These are phyloP conservation scores for Lithophane leautieri DNA, from an alignment of 2,888 invertebrate species.

Conservation along the genomic window DNA sequence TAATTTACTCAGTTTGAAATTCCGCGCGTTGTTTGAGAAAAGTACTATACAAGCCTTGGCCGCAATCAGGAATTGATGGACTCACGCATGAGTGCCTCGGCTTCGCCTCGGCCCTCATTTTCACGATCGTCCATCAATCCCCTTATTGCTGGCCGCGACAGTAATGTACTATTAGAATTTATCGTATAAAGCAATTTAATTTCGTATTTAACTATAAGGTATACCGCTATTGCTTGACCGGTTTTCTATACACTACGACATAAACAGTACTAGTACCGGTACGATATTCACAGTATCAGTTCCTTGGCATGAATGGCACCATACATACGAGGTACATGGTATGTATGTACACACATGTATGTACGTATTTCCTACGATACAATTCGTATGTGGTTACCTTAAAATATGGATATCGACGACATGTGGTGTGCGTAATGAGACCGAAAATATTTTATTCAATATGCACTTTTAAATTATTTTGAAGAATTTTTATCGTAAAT, in stretches of 20 bases:
- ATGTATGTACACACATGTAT: no score
- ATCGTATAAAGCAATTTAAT: conserved; percentile 9
- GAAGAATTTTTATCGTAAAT: neutral
- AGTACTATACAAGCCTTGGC: no score
- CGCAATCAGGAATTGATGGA: no score
- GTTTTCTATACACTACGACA: neutral
- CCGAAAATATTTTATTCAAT: conserved; percentile 43
- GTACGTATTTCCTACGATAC: conserved; percentile 4
- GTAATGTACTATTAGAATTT: no score
- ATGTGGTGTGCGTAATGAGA: conserved; percentile 45
- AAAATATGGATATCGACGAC: conserved; percentile 48
- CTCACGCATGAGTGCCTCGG: no score
- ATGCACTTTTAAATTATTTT: conserved; percentile 13
- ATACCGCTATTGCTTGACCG: neutral
- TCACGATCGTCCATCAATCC: no score
- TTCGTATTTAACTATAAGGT: neutral
- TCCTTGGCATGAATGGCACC: neutral
- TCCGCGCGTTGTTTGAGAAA: no score
- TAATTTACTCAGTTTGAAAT: no score
- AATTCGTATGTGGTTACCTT: conserved; percentile 33
- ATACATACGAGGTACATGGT: no score
- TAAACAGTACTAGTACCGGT: neutral
- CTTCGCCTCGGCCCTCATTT: no score
- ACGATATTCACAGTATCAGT: neutral
- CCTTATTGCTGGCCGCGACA: no score